Evolutionary conservation across 2,113 vertebrate genomes (phyloP), one percentile per base, ranked within the genome.

Genomic region (Paratilapia polleni): DNA sequence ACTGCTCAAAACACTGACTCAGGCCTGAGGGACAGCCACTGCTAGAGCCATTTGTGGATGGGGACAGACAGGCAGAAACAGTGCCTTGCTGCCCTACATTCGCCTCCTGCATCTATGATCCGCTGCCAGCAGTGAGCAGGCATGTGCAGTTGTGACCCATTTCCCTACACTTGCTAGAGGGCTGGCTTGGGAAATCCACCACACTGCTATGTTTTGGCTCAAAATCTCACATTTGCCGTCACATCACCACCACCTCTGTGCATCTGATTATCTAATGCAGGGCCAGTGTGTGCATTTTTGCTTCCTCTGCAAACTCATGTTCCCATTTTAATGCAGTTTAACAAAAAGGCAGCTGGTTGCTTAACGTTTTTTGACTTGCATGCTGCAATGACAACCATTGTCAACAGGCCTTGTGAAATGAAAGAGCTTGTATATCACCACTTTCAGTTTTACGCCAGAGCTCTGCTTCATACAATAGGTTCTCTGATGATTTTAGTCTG

Each of bases 141-240:
- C 84, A 86, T 76, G 74, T 75, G 74, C 88, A 83, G 81, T 85
- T 88, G 88, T 93, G 93, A 95, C 93, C 91, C 91, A 91, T 78
- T 93, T 95, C 87, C 78, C 86, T 59, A 83, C 78, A 80, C 88
- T 88, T 76, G 89, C 91, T 87, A 5, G 83, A 78, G 84, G 90
- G 86, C 89, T 85, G 86, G 81, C 85, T 68, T 26, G 73, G 92
- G 91, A 90, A 88, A 90, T 60, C 86, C 77, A 77, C 82, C 77
- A 70, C 74, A 60, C n/a, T 54, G 78, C 26, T 59, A 43, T 62
- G 76, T 80, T 90, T 81, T 63, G 78, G 62, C 76, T 81, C 24
- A 8, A 38, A 52, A 77, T 60, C 52, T 75, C 70, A 78, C 2
- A 12, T 22, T 78, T 49, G 24, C 43, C 0, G 2, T 77, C 57